Evolutionary conservation across 2,797 vertebrate genomes (phyloP), one percentile per base, ranked within the genome.

Genomic region (Scolopax rusticola): DNA sequence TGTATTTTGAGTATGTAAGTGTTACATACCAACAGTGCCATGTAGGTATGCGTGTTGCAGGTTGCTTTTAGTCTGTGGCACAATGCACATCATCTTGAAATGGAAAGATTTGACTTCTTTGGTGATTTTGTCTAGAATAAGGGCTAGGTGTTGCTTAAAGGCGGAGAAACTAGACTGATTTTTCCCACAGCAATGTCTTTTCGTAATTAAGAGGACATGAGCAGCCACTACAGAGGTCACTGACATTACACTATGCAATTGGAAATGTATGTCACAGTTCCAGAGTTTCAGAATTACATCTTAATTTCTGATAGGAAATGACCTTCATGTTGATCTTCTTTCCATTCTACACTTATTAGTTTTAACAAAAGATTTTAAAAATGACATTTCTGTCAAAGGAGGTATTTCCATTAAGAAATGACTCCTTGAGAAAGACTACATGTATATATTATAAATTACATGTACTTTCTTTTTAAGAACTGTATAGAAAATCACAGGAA

Each of bases 151-250:
- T 84, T 91, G n/a, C 45, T 89, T 84, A 89, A 59, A 92, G 78
- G 30, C 75, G 91, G 85, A 93, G 74, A 96, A 95, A 92, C 38
- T 33, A 63, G 88, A 83, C 54, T 74, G 94, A 89, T 93, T 95
- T 75, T 94, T 94, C 48, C 61, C 71, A 67, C 71, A 71, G 80
- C 43, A 23, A 81, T 94, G 57, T 84, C 70, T 84, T 56, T 95
- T 68, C 82, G 41, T 95, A 96, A 95, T 97, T 97, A 94, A 93
- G 68, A 78, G 21, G 90, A 80, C 50, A n/a, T 24, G 28, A 74
- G 64, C 47, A 89, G 36, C 79, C 89, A 65, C 91, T 94, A 78
- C 17, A 6, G 94, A 96, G 65, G 63, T 85, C 45, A 76, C 84
- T 96, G 81, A 67, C 59, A 25, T 96, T 85, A 73, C 14, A 71